Conservation (phyloP, 2,113 vertebrate genomes). For the Entomyzon cyanotis region DNA sequence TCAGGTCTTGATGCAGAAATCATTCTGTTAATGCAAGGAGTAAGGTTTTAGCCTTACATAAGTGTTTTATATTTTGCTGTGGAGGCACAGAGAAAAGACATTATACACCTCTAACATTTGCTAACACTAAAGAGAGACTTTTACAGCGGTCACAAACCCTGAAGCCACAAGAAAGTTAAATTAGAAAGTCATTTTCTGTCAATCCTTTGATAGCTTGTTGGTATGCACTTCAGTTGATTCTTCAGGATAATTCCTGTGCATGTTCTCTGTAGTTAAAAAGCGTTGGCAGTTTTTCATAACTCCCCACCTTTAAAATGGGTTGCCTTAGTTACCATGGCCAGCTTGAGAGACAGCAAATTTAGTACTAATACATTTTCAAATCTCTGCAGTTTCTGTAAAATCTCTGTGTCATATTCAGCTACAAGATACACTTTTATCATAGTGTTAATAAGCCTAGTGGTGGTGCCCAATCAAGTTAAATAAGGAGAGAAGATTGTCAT, state of each 20-base stretch:
- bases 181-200: neutral
- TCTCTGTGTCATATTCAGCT: neutral
- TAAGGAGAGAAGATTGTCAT: neutral
- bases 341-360: constrained; percentile 50
- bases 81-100: neutral
- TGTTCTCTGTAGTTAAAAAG: neutral
- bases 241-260: neutral
- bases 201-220: neutral
- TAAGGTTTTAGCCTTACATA: neutral
- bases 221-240: neutral
- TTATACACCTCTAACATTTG: neutral
- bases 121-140: neutral
- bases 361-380: constrained; percentile 44
- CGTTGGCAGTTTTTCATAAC: constrained; percentile 36
- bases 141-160: neutral
- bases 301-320: constrained; percentile 36
- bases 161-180: neutral
- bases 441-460: neutral
- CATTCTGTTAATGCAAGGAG: neutral
- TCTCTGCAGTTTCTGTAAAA: constrained; percentile 19
- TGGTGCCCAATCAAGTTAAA: neutral
- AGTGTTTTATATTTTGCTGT: neutral
- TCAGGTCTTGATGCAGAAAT: neutral
- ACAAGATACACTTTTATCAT: neutral
- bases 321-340: constrained; percentile 58